These are phyloP conservation scores for Drosophila borborema DNA, from an alignment of 2,888 invertebrate genomes.

Conservation along the genomic window DNA sequence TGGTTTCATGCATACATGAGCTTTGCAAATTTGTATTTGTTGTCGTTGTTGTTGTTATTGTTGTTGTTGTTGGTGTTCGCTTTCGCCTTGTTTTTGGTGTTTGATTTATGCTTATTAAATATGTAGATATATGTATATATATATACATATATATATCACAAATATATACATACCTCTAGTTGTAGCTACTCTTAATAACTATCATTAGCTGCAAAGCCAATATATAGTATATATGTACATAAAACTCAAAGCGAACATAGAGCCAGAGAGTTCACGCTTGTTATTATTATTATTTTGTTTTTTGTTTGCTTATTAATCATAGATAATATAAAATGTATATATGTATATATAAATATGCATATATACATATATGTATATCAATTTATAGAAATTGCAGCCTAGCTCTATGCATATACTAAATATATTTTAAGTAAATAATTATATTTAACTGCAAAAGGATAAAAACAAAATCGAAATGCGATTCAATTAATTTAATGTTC, in stretches of 20 bases:
- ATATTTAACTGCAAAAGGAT: constrained; percentile 2
- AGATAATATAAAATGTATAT: background rate
- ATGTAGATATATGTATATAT: background rate
- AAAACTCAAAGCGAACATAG: background rate
- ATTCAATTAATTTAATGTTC: background rate
- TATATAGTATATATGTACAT: constrained; percentile 3
- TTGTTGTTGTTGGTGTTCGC: constrained; percentile 33
- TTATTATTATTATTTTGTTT: background rate
- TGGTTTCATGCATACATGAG: constrained; percentile 4
- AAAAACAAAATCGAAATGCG: background rate
- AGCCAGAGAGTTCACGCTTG: background rate
- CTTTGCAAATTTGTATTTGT: constrained; percentile 25
- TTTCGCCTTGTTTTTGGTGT: constrained; percentile 25
- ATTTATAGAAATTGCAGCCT: background rate
- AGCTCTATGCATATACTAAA: background rate
- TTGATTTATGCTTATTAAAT: constrained; percentile 14
- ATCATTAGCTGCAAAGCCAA: constrained; percentile 17
- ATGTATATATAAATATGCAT: background rate
- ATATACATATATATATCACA: no score
- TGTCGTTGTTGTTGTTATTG: constrained; percentile 29
- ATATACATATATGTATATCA: background rate
- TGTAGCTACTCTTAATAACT: constrained; percentile 11
- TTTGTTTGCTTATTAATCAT: background rate
- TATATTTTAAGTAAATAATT: constrained; percentile 3
- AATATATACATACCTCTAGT: background rate